phyloP scores from a whole-genome alignment of 2,113 vertebrate species.

The Brachyistius frenatus region DNA sequence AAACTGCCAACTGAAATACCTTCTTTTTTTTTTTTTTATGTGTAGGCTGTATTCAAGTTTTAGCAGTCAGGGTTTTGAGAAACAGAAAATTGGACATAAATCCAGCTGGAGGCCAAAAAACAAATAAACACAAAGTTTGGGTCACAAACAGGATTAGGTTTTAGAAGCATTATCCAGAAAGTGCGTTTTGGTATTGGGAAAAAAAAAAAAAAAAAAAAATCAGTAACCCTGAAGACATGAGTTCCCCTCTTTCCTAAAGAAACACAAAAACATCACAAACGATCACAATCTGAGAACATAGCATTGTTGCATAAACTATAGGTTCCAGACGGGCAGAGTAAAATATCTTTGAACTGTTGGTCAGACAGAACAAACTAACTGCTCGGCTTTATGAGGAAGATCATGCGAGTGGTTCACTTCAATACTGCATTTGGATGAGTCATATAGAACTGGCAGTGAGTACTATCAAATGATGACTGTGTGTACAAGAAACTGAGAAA shows the following conservation, averaged over 20 bases:
- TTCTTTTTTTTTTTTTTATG: conserved; percentile 12
- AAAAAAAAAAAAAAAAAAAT: conserved; percentile 22
- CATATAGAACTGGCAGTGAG: background rate
- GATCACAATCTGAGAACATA: conserved; percentile 24
- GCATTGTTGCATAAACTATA: conserved; percentile 1
- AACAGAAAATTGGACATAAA: conserved; percentile 48
- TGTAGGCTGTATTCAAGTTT: conserved; percentile 23
- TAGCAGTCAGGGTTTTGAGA: conserved; percentile 32
- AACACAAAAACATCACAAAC: conserved; percentile 39
- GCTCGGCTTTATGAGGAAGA: background rate
- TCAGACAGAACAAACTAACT: conserved; percentile 7
- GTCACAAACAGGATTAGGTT: conserved; percentile 57
- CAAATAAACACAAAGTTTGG: conserved; percentile 56
- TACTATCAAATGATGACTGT: background rate
- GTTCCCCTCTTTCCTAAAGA: conserved; percentile 35
- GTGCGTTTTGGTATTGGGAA: conserved; percentile 23
- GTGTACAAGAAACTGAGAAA: background rate
- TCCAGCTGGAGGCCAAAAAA: conserved; percentile 50
- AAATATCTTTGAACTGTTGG: conserved; percentile 9
- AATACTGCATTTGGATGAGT: background rate
- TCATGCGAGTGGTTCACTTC: background rate
- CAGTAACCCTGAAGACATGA: conserved; percentile 45
- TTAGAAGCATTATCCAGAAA: conserved; percentile 57
- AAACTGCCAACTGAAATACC: background rate
- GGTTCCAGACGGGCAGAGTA: conserved; percentile 5